A percentile compares a stretch with the other conserved stretches of the same genome.
Evolutionary conservation across 2,113 vertebrate species (phyloP).

Genomic region (Paralichthys olivaceus): DNA sequence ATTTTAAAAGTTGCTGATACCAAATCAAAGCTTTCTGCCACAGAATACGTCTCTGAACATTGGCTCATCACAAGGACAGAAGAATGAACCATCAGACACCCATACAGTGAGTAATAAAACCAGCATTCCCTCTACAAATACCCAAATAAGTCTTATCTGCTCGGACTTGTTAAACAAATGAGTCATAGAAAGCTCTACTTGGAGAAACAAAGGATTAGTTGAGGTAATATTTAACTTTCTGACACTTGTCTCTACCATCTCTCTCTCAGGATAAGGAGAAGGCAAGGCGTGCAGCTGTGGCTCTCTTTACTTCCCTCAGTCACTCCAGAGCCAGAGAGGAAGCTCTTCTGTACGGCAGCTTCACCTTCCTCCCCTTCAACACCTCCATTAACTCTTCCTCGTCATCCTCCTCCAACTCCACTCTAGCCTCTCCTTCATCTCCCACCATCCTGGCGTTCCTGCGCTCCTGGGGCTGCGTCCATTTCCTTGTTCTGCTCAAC

Average conservation of each 20-base stretch:
- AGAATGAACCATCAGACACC: neutral
- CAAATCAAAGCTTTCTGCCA: neutral
- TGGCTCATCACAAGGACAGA: neutral
- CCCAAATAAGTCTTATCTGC: neutral
- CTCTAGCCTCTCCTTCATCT: slow-evolving; percentile 7
- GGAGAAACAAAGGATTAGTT: neutral
- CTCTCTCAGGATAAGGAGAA: slow-evolving; percentile 36
- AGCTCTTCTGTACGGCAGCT: slow-evolving; percentile 75
- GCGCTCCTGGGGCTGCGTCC: slow-evolving; percentile 82
- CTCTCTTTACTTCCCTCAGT: slow-evolving; percentile 77
- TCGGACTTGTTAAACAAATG: neutral
- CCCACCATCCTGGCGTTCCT: slow-evolving; percentile 75
- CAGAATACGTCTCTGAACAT: slow-evolving; percentile 32
- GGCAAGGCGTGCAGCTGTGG: neutral
- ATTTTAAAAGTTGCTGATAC: neutral
- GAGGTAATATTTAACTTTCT: neutral
- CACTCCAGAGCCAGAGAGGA: slow-evolving; percentile 74
- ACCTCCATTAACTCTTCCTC: slow-evolving; percentile 25
- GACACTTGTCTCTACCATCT: neutral
- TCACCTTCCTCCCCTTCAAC: slow-evolving; percentile 77
- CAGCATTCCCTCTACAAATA: neutral
- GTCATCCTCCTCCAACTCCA: slow-evolving; percentile 46
- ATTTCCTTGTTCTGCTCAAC: slow-evolving; percentile 80
- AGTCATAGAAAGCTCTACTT: neutral
- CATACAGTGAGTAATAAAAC: slow-evolving; percentile 20